Evolutionary conservation across 2,888 invertebrate genomes (phyloP), one percentile per base, ranked within the genome.

Genomic region (Drosophila rubida): DNA sequence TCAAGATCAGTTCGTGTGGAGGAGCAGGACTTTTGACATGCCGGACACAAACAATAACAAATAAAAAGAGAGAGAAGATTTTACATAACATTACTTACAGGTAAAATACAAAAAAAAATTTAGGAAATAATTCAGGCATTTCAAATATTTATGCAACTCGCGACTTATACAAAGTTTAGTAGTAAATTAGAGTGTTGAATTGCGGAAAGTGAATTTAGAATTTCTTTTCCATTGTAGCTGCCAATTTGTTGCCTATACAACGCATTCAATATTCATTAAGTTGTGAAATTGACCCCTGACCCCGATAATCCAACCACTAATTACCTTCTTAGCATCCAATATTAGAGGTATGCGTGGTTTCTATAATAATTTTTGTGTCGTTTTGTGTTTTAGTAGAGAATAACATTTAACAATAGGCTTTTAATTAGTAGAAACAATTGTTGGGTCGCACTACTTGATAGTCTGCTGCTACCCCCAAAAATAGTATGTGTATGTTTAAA

Each of bases 261-360:
- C 51, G 50, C 69, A 42, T 32, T 11, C 23, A 14, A 6, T n/a
- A 25, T n/a, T 27, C 32, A 11, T 32, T 11, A 13, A 9, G 8
- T 44, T 27, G 54, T 44, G 48, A 25, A 13, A 13, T 44, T 46
- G 6, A 16, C 5, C 39, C 16, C 9, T 14, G 4, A 48, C 7
- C 48, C 46, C 13, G n/a, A 23, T n/a, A 71, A 25, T 41, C 11
- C 7, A 53, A 25, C 44, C 55, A 49, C 64, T 44, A 75, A 64
- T 90, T 90, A 90, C 90, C 90, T 90, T 76, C 51, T 78, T 75
- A 67, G 72, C 74, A 81, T 90, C 90, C 90, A 88, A 69, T 79
- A 87, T 87, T 46, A 84, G 70, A 58, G 86, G 89, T 66, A 90
- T 82, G 72, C 89, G 89, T 76, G 75, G 73, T 78, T 66, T 90